Conservation (phyloP, 2,888 invertebrate species). For the Andrena camellia region DNA sequence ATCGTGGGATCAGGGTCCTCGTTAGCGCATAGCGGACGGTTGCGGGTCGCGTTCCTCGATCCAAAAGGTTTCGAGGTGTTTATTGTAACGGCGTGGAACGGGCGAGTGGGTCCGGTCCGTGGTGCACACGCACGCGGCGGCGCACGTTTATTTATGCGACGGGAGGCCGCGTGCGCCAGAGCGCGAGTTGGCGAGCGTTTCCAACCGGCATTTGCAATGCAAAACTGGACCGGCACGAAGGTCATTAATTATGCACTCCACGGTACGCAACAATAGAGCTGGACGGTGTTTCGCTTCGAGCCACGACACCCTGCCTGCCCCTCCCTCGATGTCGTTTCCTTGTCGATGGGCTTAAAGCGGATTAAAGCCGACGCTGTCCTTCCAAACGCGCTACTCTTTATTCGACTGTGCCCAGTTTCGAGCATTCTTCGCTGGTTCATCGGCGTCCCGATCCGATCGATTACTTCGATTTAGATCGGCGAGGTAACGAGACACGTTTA, state of each 20-base stretch:
- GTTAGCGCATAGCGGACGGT: neutral
- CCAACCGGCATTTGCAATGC: slow-evolving; percentile 78
- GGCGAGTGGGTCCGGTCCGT: slow-evolving; percentile 43
- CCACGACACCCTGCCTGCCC: slow-evolving; percentile 34
- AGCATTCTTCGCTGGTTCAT: neutral
- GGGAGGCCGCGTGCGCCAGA: slow-evolving; percentile 29
- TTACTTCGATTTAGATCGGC: neutral
- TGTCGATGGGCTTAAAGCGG: slow-evolving; percentile 45
- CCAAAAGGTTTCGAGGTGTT: slow-evolving; percentile 46
- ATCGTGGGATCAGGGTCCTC: slow-evolving; percentile 3
- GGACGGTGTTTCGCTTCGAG: slow-evolving; percentile 63
- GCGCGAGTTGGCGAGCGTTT: slow-evolving; percentile 47
- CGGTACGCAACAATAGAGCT: slow-evolving; percentile 75
- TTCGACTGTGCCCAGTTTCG: neutral
- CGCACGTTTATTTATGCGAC: slow-evolving; percentile 49
- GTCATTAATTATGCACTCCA: slow-evolving; percentile 80
- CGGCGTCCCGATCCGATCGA: no score
- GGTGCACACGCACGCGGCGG: slow-evolving; percentile 24
- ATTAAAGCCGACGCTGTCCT: slow-evolving; percentile 34
- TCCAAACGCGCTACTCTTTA: neutral
- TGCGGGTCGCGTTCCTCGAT: slow-evolving; percentile 9
- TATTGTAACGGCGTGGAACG: slow-evolving; percentile 38
- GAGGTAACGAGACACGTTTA: slow-evolving; percentile 11
- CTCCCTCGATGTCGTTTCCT: slow-evolving; percentile 30
- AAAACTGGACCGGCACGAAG: slow-evolving; percentile 73